A percentile compares a stretch with the other conserved stretches of the same genome.
These are phyloP conservation scores for Tipula lateralis DNA, from an alignment of 2,888 invertebrate genomes.

Conservation along the genomic window DNA sequence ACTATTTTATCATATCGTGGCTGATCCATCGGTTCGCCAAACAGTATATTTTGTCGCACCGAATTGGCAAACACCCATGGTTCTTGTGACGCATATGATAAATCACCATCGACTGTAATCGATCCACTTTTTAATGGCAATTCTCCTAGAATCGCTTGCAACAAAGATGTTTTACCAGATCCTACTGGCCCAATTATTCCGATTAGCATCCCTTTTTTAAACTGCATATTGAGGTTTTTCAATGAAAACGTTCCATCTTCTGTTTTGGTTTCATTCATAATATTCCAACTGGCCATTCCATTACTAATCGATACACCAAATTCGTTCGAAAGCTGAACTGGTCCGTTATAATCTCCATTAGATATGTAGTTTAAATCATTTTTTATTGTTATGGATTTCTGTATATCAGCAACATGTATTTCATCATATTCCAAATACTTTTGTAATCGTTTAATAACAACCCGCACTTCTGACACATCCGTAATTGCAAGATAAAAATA, in stretches of 20 bases:
- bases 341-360: background rate
- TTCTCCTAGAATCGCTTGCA: slow-evolving; percentile 69
- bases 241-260: background rate
- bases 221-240: slow-evolving; percentile 51
- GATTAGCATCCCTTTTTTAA: slow-evolving; percentile 57
- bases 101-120: slow-evolving; percentile 57
- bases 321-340: slow-evolving; percentile 37
- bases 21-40: slow-evolving; percentile 53
- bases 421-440: slow-evolving; percentile 49
- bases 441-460: slow-evolving; percentile 66
- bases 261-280: slow-evolving; percentile 26
- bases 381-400: slow-evolving; percentile 30
- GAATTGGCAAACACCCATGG: slow-evolving; percentile 78
- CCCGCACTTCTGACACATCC: slow-evolving; percentile 71
- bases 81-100: slow-evolving; percentile 80
- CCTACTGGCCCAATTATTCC: slow-evolving; percentile 74
- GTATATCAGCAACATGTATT: slow-evolving; percentile 30
- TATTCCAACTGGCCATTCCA: slow-evolving; percentile 51
- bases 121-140: slow-evolving; percentile 54
- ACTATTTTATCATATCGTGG: slow-evolving; percentile 46
- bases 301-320: slow-evolving; percentile 38
- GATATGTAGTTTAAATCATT: background rate
- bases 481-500: slow-evolving; percentile 58
- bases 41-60: slow-evolving; percentile 77
- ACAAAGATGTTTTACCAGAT: slow-evolving; percentile 65